phyloP scores from a whole-genome alignment of 2,113 vertebrate genomes.

The Corythoichthys haematopterus region DNA sequence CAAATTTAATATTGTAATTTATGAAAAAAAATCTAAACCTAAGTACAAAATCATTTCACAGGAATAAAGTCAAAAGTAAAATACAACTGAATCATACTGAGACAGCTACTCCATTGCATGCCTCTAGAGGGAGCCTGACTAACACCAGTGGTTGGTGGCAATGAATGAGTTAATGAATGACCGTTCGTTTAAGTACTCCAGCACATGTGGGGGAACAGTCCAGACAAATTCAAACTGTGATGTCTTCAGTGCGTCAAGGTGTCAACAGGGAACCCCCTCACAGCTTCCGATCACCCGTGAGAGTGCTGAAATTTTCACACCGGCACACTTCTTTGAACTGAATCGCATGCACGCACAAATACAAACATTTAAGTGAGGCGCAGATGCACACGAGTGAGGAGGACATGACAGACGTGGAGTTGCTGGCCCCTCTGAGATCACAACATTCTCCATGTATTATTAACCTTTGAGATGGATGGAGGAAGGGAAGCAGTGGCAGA shows the following conservation, averaged over 20 bases:
- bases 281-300: background rate
- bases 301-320: conserved; percentile 21
- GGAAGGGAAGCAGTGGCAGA: conserved; percentile 23
- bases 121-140: no score
- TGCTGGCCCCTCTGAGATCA: conserved; percentile 49
- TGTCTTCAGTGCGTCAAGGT: conserved; percentile 20
- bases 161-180: background rate
- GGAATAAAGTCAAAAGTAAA: no score
- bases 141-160: no score
- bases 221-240: conserved; percentile 17
- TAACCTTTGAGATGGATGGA: conserved; percentile 50
- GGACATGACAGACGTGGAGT: conserved; percentile 40
- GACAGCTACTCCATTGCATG: no score
- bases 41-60: no score
- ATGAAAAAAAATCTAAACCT: no score
- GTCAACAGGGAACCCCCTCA: conserved; percentile 29
- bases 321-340: conserved; percentile 30
- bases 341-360: conserved; percentile 11
- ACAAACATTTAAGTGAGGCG: conserved; percentile 28
- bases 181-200: background rate
- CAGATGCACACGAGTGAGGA: conserved; percentile 29
- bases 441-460: conserved; percentile 50
- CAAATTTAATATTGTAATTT: no score
- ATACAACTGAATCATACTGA: no score
- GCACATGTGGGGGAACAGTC: background rate